phyloP scores from a whole-genome alignment of 2,797 vertebrate species.

The Myotis daubentonii region DNA sequence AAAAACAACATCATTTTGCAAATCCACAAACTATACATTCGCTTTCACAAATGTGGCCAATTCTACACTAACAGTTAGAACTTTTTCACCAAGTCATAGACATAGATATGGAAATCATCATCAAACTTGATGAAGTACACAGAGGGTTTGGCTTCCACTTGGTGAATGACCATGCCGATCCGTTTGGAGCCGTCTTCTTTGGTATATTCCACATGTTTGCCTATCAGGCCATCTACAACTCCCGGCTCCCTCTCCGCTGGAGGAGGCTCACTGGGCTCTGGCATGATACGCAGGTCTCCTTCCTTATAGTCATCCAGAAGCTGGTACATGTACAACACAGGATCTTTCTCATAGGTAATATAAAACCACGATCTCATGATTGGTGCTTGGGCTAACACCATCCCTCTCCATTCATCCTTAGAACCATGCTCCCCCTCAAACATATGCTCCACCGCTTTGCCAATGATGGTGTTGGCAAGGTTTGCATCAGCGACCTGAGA shows the following conservation, averaged over 20 bases:
- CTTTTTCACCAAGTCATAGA: slow-evolving; percentile 95
- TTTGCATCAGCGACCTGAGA: slow-evolving; percentile 90
- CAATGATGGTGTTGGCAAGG: slow-evolving; percentile 93
- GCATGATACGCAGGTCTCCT: slow-evolving; percentile 96
- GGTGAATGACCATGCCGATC: slow-evolving; percentile 96
- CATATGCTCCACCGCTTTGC: slow-evolving; percentile 95
- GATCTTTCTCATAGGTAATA: slow-evolving; percentile 98
- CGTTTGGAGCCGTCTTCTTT: slow-evolving; percentile 96
- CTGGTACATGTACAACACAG: slow-evolving; percentile 98
- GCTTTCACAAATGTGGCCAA: slow-evolving; percentile 81
- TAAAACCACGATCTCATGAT: slow-evolving; percentile 97
- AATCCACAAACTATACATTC: slow-evolving; percentile 85
- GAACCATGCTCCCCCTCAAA: slow-evolving; percentile 96
- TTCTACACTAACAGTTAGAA: slow-evolving; percentile 86
- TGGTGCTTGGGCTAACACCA: slow-evolving; percentile 95
- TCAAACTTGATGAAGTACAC: slow-evolving; percentile 98
- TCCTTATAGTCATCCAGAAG: slow-evolving; percentile 97
- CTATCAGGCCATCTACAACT: slow-evolving; percentile 95
- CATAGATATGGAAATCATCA: slow-evolving; percentile 97
- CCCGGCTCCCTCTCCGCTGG: slow-evolving; percentile 92
- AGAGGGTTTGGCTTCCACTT: slow-evolving; percentile 95
- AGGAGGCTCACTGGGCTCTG: slow-evolving; percentile 92
- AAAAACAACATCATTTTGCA: slow-evolving; percentile 83
- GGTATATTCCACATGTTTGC: slow-evolving; percentile 97
- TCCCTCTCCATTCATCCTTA: slow-evolving; percentile 96